Evolutionary conservation across 1,140 invertebrate species (phyloP).

Genomic region (Drosophila chauvacae): DNA sequence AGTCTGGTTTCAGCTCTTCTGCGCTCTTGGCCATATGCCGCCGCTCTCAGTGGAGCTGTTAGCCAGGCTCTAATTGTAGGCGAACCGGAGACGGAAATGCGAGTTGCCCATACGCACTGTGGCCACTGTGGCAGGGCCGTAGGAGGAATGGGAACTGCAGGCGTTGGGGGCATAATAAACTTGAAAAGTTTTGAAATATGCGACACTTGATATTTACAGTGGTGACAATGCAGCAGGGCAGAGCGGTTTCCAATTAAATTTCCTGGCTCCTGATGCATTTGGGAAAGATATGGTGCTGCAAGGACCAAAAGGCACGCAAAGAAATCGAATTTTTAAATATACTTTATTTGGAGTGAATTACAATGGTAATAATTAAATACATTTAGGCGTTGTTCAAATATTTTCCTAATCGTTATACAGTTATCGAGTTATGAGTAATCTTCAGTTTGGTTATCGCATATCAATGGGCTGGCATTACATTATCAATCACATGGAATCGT

Average conservation of each 20-base stretch:
- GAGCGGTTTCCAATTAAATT: conserved; percentile 11
- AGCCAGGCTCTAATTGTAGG: conserved; percentile 43
- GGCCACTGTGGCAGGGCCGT: background rate
- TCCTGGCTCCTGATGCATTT: background rate
- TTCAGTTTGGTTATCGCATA: conserved; percentile 22
- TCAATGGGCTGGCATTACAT: conserved; percentile 52
- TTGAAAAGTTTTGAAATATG: conserved; percentile 36
- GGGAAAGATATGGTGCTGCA: background rate
- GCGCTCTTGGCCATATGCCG: conserved; percentile 63
- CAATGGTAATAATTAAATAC: conserved; percentile 21
- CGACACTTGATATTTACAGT: conserved; percentile 5
- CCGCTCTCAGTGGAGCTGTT: conserved; percentile 51
- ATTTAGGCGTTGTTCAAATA: conserved; percentile 16
- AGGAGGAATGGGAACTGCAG: background rate
- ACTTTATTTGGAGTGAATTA: conserved; percentile 31
- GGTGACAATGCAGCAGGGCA: background rate
- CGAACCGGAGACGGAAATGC: conserved; percentile 41
- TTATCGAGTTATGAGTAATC: conserved; percentile 6
- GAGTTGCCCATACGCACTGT: conserved; percentile 53
- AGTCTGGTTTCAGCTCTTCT: conserved; percentile 58
- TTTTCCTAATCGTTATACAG: conserved; percentile 22
- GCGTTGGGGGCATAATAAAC: conserved; percentile 20
- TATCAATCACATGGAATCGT: conserved; percentile 58
- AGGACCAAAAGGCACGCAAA: background rate
- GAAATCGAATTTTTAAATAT: background rate